Conservation (phyloP, 2,797 vertebrate genomes). For the Numenius phaeopus region DNA sequence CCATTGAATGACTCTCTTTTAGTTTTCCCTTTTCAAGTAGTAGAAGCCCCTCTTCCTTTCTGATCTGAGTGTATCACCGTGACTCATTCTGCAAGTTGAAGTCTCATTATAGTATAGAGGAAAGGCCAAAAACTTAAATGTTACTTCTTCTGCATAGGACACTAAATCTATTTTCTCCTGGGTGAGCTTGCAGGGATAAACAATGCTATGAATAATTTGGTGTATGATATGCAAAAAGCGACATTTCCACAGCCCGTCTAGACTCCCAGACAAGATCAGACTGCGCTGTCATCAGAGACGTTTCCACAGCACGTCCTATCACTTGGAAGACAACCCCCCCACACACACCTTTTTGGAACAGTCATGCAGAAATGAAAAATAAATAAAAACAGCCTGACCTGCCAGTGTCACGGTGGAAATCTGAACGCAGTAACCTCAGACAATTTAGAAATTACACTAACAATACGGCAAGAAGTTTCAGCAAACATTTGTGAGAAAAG, state of each 20-base stretch:
- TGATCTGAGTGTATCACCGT: neutral
- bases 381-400: constrained; percentile 75
- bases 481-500: constrained; percentile 68
- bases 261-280: constrained; percentile 76
- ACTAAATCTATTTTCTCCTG: constrained; percentile 26
- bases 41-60: neutral
- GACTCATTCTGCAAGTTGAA: constrained; percentile 27
- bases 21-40: neutral
- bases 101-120: constrained; percentile 11
- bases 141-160: constrained; percentile 50
- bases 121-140: constrained; percentile 62
- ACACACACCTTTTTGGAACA: neutral
- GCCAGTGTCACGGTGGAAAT: constrained; percentile 61
- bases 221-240: constrained; percentile 69
- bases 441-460: constrained; percentile 76
- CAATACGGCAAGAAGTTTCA: constrained; percentile 65
- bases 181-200: constrained; percentile 60
- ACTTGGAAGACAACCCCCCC: constrained; percentile 51
- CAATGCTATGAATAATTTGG: constrained; percentile 53
- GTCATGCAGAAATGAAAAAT: constrained; percentile 67
- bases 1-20: neutral
- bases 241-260: constrained; percentile 71
- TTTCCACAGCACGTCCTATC: constrained; percentile 68
- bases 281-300: constrained; percentile 61
- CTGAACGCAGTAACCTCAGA: constrained; percentile 59